Evolutionary conservation across 2,797 vertebrate genomes (phyloP).

Genomic region (Eremophila alpestris): DNA sequence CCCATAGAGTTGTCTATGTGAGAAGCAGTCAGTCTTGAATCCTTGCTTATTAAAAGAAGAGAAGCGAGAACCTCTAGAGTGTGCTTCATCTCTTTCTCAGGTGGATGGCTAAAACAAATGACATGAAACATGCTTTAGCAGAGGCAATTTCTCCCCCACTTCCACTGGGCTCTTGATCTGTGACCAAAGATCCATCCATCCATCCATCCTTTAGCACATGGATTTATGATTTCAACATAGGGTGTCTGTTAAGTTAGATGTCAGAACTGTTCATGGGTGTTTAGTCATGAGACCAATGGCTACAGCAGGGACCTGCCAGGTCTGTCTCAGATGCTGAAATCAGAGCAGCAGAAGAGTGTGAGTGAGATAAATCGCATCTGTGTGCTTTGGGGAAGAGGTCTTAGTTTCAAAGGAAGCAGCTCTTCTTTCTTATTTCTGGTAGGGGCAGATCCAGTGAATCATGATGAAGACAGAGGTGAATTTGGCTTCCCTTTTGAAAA

Average conservation of each 20-base stretch:
- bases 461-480: background rate
- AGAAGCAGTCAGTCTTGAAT: background rate
- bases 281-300: background rate
- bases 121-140: background rate
- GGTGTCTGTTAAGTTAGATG: background rate
- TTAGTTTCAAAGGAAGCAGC: background rate
- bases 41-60: background rate
- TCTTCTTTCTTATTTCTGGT: background rate
- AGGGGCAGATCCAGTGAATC: background rate
- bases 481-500: background rate
- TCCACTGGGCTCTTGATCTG: background rate
- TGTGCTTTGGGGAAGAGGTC: background rate
- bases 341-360: background rate
- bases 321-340: background rate
- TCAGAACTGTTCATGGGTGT: background rate
- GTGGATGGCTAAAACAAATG: background rate
- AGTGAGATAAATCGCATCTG: background rate
- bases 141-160: background rate
- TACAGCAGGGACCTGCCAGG: background rate
- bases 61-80: background rate
- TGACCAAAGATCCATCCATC: background rate
- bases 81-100: background rate
- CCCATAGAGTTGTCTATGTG: background rate
- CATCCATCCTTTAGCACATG: background rate
- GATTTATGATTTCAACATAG: background rate